These are phyloP conservation scores for Eurytoma adleriae DNA, from an alignment of 2,888 invertebrate species.

Conservation along the genomic window DNA sequence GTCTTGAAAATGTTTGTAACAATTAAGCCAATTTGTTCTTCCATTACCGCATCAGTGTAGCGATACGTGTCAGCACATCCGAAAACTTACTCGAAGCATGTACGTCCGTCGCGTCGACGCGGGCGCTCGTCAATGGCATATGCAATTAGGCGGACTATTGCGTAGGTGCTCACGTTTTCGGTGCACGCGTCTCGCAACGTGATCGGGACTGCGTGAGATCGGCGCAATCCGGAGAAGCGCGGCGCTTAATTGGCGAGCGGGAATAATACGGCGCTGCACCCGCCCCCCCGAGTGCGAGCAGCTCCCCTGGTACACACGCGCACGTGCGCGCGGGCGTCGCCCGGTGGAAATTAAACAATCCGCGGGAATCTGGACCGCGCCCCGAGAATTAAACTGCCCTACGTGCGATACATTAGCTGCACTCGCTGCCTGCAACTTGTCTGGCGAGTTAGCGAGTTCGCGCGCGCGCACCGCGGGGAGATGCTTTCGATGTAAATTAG, in stretches of 20 bases:
- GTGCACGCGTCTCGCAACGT: slow-evolving; percentile 23
- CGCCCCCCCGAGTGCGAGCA: no score
- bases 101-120: no score
- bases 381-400: neutral
- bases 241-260: slow-evolving; percentile 38
- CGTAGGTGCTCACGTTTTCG: slow-evolving; percentile 34
- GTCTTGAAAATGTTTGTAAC: no score
- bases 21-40: no score
- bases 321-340: slow-evolving; percentile 14
- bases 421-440: neutral
- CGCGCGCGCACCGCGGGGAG: no score
- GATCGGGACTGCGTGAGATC: slow-evolving; percentile 1
- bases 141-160: neutral
- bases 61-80: no score
- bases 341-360: slow-evolving; percentile 21
- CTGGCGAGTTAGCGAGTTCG: no score
- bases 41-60: no score
- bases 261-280: slow-evolving; percentile 13
- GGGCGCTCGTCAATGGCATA: no score
- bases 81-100: no score
- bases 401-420: slow-evolving; percentile 1
- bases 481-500: no score
- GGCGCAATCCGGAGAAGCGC: neutral
- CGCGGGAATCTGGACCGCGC: neutral
- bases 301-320: neutral